Conservation (phyloP, 2,113 vertebrate genomes). For the Trichomycterus rosablanca region DNA sequence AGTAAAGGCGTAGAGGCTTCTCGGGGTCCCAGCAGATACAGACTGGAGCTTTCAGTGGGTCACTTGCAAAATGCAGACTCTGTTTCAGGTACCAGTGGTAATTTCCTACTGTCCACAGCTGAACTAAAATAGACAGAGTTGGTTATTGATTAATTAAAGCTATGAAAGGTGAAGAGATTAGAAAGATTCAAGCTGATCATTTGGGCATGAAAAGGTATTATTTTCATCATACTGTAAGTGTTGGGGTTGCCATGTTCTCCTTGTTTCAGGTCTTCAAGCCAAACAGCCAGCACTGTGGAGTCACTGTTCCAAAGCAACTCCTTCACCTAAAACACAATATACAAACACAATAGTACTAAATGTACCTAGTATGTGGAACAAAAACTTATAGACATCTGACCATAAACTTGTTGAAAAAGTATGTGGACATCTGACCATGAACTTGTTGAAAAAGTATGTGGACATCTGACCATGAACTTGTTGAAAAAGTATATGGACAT, state of each 20-base stretch:
- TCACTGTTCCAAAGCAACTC: slow-evolving; percentile 93
- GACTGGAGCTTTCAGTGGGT: slow-evolving; percentile 64
- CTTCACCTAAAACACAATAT: slow-evolving; percentile 73
- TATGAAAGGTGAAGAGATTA: neutral
- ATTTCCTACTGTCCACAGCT: slow-evolving; percentile 89
- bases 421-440: too few relatives aligned
- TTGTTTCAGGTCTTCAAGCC: slow-evolving; percentile 78
- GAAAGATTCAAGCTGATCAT: neutral
- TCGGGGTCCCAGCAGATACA: slow-evolving; percentile 83
- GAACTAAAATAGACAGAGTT: slow-evolving; percentile 73
- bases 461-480: too few relatives aligned
- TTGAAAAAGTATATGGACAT: too few relatives aligned
- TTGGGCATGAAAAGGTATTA: too few relatives aligned
- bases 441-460: too few relatives aligned
- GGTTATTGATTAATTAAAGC: too few relatives aligned
- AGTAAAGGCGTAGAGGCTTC: slow-evolving; percentile 69
- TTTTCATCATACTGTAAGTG: slow-evolving; percentile 64
- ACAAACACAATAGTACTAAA: neutral
- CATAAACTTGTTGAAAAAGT: too few relatives aligned
- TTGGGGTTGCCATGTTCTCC: slow-evolving; percentile 54
- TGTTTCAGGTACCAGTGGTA: slow-evolving; percentile 99
- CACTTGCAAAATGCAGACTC: slow-evolving; percentile 75
- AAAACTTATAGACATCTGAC: too few relatives aligned
- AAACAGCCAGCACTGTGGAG: slow-evolving; percentile 81
- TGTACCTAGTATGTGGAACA: too few relatives aligned